Evolutionary conservation across 1,140 invertebrate genomes (phyloP), one percentile per base, ranked within the genome.

Genomic region (Calosoma granatense): DNA sequence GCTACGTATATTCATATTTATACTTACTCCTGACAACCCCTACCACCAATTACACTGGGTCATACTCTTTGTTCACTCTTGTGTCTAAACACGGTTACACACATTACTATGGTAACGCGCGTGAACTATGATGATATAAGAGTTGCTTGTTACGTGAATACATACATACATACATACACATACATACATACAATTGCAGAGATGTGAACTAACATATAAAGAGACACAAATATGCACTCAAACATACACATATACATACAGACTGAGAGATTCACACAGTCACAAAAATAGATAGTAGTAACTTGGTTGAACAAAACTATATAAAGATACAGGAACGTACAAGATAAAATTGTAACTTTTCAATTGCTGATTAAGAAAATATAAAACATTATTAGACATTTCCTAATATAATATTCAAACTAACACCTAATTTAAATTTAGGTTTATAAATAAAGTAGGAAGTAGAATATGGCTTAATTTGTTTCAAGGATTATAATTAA

Each of bases 71-170:
- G 41, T 47, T 6, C 15, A 36, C 15, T 30, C 14, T 4, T 30
- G 14, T 6, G 26, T 30, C 14, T 17, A 47, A 47, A 47, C 17
- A 17, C 15, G 41, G 17, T 47, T 47, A 47, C 41, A 47, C 41
- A 47, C 15, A 47, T 47, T 47, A 47, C 15, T 12, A 4, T 47
- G 15, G 41, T 47, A 47, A 47, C 15, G 14, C 41, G 6, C 6
- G 41, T 47, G 41, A 47, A 47, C 41, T 47, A 47, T 47, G 41
- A 47, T 47, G 41, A 47, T 47, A 47, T 47, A 47, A 47, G 41
- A 47, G 41, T 17, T 47, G n/a, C 26, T n/a, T 36, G n/a, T 36
- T 36, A 36, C 26, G n/a, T n/a, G 17, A 6, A 51, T 17, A 53
- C 51, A 53, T 15, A 53, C 21, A 53, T 21, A 53, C 3, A 53